phyloP scores from a whole-genome alignment of 2,113 vertebrate species.

The Macaca nemestrina region DNA sequence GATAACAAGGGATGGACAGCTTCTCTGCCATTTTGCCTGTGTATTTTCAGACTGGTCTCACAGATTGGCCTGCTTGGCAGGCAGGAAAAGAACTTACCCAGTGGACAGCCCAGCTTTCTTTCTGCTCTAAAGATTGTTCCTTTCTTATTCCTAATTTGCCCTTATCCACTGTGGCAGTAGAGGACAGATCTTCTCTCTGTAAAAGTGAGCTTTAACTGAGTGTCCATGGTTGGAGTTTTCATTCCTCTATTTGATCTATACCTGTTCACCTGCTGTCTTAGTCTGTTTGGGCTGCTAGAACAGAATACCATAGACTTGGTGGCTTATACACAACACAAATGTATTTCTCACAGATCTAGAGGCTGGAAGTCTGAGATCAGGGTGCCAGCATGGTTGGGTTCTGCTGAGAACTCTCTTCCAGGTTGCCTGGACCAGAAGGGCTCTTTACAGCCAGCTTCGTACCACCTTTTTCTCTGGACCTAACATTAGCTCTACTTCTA shows the following conservation, averaged over 20 bases:
- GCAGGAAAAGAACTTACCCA: conserved; percentile 1
- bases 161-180: background rate
- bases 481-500: background rate
- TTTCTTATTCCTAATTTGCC: background rate
- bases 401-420: background rate
- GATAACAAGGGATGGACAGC: background rate
- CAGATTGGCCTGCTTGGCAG: conserved; percentile 46
- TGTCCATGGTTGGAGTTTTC: background rate
- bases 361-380: background rate
- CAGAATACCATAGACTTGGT: background rate
- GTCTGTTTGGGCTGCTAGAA: background rate
- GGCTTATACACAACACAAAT: background rate
- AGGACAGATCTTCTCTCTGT: background rate
- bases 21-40: background rate
- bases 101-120: background rate
- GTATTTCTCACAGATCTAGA: background rate
- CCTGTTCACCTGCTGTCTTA: background rate
- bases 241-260: background rate
- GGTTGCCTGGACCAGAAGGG: background rate
- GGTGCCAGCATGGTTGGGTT: background rate
- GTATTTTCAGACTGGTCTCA: conserved; percentile 18
- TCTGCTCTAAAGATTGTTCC: background rate
- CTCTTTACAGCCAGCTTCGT: background rate
- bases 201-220: conserved; percentile 25
- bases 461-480: background rate